Conservation (phyloP, 2,113 vertebrate genomes). For the Gracilinanus agilis region DNA sequence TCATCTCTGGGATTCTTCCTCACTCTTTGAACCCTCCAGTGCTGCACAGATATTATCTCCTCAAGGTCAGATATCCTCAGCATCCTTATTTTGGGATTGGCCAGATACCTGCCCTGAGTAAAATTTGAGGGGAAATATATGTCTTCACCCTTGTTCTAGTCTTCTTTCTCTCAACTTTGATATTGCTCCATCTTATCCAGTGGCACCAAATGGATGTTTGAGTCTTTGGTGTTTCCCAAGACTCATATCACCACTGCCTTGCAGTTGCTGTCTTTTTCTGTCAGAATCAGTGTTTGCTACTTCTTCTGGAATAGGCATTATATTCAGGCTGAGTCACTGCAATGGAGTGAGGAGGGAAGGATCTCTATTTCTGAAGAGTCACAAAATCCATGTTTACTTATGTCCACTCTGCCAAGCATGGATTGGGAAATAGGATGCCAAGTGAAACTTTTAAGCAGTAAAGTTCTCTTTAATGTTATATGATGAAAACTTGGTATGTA, state of each 20-base stretch:
- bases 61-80: not conserved
- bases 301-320: not conserved
- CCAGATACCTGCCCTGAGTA: not conserved
- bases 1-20: not conserved
- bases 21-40: not conserved
- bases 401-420: not conserved
- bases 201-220: not conserved
- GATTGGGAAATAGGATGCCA: not conserved
- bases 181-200: not conserved
- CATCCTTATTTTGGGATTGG: not conserved
- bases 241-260: not conserved
- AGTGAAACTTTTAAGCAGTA: not conserved
- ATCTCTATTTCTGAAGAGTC: not conserved
- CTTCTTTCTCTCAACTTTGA: not conserved
- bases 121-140: not conserved
- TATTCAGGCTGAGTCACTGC: not conserved
- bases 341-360: not conserved
- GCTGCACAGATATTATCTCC: not conserved
- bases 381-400: not conserved
- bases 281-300: not conserved
- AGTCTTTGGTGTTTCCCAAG: not conserved
- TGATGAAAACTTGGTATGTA: not conserved
- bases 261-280: not conserved
- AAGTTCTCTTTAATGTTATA: not conserved
- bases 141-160: not conserved